These are phyloP conservation scores for Trachurus trachurus DNA, from an alignment of 2,797 vertebrate species.

Conservation along the genomic window DNA sequence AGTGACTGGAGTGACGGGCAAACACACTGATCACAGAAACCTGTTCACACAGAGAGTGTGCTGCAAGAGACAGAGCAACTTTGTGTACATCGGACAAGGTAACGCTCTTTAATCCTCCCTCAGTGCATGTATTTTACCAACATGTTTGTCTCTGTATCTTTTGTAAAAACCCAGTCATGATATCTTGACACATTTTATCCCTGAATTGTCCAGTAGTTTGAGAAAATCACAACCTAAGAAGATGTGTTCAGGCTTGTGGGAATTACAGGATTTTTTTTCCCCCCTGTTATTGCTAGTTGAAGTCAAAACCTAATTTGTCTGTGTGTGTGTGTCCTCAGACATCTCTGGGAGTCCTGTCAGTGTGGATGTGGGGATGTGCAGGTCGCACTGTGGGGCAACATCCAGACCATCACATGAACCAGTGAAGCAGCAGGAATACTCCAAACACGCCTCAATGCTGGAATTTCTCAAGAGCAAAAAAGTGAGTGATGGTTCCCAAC, in stretches of 20 bases:
- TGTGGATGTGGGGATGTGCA: constrained; percentile 85
- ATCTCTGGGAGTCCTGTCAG: constrained; percentile 86
- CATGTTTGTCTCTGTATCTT: neutral
- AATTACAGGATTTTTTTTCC: too few species aligned
- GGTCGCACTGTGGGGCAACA: constrained; percentile 78
- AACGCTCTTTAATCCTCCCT: constrained; percentile 39
- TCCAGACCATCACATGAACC: constrained; percentile 49
- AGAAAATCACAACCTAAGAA: neutral
- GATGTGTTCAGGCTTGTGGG: too few species aligned
- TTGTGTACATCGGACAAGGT: constrained; percentile 85
- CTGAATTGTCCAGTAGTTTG: too few species aligned
- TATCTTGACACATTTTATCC: neutral
- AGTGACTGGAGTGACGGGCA: constrained; percentile 76
- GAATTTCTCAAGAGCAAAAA: constrained; percentile 87
- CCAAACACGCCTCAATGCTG: constrained; percentile 84
- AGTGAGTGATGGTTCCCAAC: constrained; percentile 66
- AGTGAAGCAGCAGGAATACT: constrained; percentile 67
- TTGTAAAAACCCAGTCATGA: too few species aligned
- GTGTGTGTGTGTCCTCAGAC: constrained; percentile 65
- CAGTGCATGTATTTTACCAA: neutral
- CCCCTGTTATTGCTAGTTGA: neutral
- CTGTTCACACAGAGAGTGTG: constrained; percentile 85
- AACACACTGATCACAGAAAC: constrained; percentile 77
- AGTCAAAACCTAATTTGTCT: neutral
- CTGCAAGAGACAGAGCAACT: constrained; percentile 86